Base-by-base conservation (phyloP, 2,888 invertebrate genomes). In the Epinotia brunnichana region DNA sequence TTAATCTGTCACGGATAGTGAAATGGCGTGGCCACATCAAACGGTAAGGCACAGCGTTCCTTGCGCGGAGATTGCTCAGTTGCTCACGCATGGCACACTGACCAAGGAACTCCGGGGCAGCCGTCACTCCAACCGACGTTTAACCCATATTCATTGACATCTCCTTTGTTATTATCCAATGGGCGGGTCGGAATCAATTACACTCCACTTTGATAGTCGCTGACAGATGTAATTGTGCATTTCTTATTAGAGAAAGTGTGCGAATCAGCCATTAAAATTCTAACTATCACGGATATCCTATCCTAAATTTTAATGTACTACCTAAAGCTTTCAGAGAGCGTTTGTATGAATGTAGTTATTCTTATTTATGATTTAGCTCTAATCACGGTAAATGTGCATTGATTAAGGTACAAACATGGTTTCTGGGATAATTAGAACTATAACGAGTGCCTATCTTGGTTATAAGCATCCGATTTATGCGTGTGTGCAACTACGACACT, bases 51-150 rank as follows among this genome's bases (percentile, higher is more conserved):
- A 77, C 80, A 76, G 76, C 80, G 80, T 69, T 62, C 80, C 76
- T 80, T 60, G 62, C 44, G 17, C 54, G 54, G 79, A 82, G 83
- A 85, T 84, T 83, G 82, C 86, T 84, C 85, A 86, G 85, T 84
- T 83, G 82, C 86, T 84, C 85, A 86, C 85, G 86, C 82, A 80
- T 83, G 86, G 83, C 89, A 87, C 79, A 88, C 87, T 89, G 85
- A 87, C 87, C 88, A 85, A 77, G 82, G 81, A 79, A 80, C 76
- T 81, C 80, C 79, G 78, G 81, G 77, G 81, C 83, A 80, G 83
- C 82, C 80, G 88, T 85, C 85, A 81, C 80, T 81, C 77, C 77
- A 73, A 77, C 80, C 79, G 80, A 77, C 80, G 51, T 67, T 64
- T 53, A 73, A 57, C 68, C 73, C 59, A 69, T 73, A 73, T 73